A percentile compares a stretch with the other conserved stretches of the same genome.
Conservation (phyloP, 2,797 vertebrate genomes). For the Pseudomugil gertrudae region DNA sequence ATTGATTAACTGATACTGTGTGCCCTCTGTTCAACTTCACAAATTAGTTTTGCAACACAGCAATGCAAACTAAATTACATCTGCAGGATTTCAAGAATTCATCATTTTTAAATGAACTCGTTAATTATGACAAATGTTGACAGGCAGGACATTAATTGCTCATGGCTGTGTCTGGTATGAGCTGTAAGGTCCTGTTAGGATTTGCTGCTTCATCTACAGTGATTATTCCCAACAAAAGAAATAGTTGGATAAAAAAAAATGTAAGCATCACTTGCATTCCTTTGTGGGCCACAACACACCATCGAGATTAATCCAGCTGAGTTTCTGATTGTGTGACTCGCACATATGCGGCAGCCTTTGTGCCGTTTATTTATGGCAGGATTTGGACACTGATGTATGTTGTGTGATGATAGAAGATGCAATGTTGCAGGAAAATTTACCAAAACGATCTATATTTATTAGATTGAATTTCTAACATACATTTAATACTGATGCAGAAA, state of each 20-base stretch:
- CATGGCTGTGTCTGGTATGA: slow-evolving; percentile 31
- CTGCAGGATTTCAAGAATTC: slow-evolving; percentile 31
- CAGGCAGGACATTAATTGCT: slow-evolving; percentile 44
- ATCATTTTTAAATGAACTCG: slow-evolving; percentile 50
- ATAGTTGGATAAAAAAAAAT: not conserved
- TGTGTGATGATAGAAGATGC: slow-evolving; percentile 21
- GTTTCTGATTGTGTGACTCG: slow-evolving; percentile 4
- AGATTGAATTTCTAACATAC: slow-evolving; percentile 1
- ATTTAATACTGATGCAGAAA: no score
- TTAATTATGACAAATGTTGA: slow-evolving; percentile 47
- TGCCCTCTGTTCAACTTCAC: slow-evolving; percentile 37
- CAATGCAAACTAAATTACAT: slow-evolving; percentile 30
- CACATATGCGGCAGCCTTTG: slow-evolving; percentile 31
- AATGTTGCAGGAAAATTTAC: slow-evolving; percentile 1
- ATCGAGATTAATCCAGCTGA: slow-evolving; percentile 5
- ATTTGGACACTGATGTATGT: slow-evolving; percentile 26
- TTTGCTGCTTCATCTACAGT: slow-evolving; percentile 16
- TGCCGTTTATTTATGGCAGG: slow-evolving; percentile 39
- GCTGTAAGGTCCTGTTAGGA: slow-evolving; percentile 32
- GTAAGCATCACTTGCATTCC: slow-evolving; percentile 5
- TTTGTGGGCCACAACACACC: slow-evolving; percentile 5
- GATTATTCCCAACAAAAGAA: slow-evolving; percentile 23
- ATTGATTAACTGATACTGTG: slow-evolving; percentile 40
- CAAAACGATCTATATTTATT: slow-evolving; percentile 5
- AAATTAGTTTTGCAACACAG: slow-evolving; percentile 46